Base-by-base conservation (phyloP, 2,113 vertebrate genomes). In the Accipiter virgatus region DNA sequence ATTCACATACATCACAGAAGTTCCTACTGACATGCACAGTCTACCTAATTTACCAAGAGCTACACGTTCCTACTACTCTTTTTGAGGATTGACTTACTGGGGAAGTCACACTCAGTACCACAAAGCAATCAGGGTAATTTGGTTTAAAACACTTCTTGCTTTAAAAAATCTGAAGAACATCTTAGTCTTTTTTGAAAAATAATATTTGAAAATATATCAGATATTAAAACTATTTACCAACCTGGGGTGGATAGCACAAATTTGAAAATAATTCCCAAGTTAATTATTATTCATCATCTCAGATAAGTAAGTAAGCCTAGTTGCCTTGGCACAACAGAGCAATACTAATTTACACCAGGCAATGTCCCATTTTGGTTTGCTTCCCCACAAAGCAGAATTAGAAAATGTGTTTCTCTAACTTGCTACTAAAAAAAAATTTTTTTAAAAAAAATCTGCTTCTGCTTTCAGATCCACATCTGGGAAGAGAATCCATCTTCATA, bases 1-100 rank as follows among this genome's bases (percentile, higher is more conserved):
- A 98, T 98, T 98, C 98, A 98, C 97, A 98, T 98, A 97, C 98
- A 98, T 98, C 97, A 98, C 98, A 98, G 98, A 98, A 96, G 98
- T 98, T 98, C 98, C 98, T 98, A 97, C 97, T 98, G 97, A 96
- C 95, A 73, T 47, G 21, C 21, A 71, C n/a, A 97, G 98, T 98
- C 97, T 98, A 97, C 97, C 98, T 98, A 98, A 98, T 97, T 98
- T 98, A 98, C 97, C 5, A 6, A 92, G 59, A 88, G 40, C 68
- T 84, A 36, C 48, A 65, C 31, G 47, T 91, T 96, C 73, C 43
- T 67, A 42, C 38, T 74, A 10, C 2, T 63, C 29, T 70, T 66
- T 82, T 71, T 81, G 63, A 86, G 32, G 26, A 66, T 11, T 86
- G 29, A 34, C 80, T 67, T 91, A 59, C 13, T 23, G 32, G 20